Percentiles rank a stretch among this genome's conserved stretches.
These are phyloP conservation scores for Macrotus californicus DNA, from an alignment of 2,113 vertebrate species.

Conservation along the genomic window DNA sequence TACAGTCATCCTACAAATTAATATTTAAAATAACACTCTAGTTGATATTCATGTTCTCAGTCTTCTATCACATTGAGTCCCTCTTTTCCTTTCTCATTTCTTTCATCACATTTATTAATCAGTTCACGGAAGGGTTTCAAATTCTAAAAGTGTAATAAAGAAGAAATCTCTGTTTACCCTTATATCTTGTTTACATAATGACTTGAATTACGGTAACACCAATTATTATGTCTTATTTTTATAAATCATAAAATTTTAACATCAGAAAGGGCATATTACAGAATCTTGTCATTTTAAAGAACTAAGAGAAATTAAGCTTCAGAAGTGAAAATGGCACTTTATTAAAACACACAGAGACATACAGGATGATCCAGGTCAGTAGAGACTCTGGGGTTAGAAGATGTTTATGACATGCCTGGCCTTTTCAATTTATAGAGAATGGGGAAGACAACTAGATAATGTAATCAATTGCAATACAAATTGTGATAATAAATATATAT, in stretches of 20 bases:
- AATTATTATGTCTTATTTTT: conserved; percentile 1
- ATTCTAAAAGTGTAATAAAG: not conserved
- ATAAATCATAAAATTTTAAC: not conserved
- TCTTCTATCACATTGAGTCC: not conserved
- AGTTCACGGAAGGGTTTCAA: not conserved
- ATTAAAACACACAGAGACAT: not conserved
- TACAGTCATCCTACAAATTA: not conserved
- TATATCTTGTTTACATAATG: not conserved
- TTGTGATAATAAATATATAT: not conserved
- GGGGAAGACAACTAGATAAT: not conserved
- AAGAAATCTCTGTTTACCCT: not conserved
- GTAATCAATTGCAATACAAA: not conserved
- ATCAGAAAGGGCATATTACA: not conserved
- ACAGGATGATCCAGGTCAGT: not conserved
- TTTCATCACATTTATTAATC: not conserved
- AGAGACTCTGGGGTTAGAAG: not conserved
- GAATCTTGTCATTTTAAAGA: not conserved
- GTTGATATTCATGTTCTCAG: not conserved
- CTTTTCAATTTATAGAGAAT: not conserved
- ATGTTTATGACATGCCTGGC: not conserved
- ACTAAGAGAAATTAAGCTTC: not conserved
- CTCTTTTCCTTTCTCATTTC: not conserved
- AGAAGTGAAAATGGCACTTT: not conserved
- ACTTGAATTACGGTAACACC: not conserved
- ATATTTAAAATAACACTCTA: not conserved